Evolutionary conservation across 2,888 invertebrate genomes (phyloP), one percentile per base, ranked within the genome.

Genomic region (Drosophila villosipedis): DNA sequence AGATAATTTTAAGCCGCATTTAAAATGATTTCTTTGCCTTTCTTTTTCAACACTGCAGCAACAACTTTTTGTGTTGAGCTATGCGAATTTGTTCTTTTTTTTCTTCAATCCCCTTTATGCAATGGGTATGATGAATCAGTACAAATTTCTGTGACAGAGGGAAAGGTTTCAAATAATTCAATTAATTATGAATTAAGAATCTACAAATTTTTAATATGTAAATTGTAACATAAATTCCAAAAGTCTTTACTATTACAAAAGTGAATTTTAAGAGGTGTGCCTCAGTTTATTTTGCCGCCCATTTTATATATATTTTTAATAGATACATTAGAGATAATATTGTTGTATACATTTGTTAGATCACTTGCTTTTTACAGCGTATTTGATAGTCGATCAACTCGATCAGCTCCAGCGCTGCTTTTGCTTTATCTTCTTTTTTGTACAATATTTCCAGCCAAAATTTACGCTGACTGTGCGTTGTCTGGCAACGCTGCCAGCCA

Each of bases 1-100:
- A 85, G 84, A 85, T 85, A 86, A 89, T 85, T 85, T 85, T 85
- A 85, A 89, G 85, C 89, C 85, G 85, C 85, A 89, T 85, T 89
- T 85, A 86, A 85, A 89, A 89, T 86, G 76, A 89, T 85, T 85
- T 89, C 80, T 73, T 81, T 72, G 63, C 75, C 57, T 61, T 60
- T 37, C 59, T 76, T 62, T 39, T 55, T 10, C 25, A 55, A 22
- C n/a, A 47, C 30, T 58, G 41, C 31, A 55, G 58, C 33, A 71
- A 67, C 68, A 47, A 47, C 47, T 47, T 66, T 76, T 78, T 82
- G 54, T 65, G 80, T 70, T 55, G 74, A 82, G 77, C 77, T 39
- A 74, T 63, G 78, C 80, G 77, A 68, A 10, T 47, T 68, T 47
- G 61, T 55, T 28, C 37, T n/a, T 25, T 60, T 62, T 71, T 66